Conservation (phyloP, 2,113 vertebrate species). For the Oriolus oriolus region DNA sequence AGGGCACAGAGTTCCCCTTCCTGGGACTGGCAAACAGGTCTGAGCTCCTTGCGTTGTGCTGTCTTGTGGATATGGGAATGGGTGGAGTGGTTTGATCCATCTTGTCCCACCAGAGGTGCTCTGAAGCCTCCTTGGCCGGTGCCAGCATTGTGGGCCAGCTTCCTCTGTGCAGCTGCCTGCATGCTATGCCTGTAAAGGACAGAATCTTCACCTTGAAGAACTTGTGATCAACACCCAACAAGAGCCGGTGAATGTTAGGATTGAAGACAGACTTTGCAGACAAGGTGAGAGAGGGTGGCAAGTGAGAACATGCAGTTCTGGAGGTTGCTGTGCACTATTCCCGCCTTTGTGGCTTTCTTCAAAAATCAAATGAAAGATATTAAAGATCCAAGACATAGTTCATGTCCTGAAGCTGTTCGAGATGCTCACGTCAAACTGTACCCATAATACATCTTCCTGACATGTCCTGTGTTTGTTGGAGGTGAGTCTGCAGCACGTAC, state of each 20-base stretch:
- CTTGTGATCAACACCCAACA: background rate
- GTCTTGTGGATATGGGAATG: background rate
- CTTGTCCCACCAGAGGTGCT: background rate
- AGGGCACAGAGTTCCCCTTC: background rate
- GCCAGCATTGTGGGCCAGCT: background rate
- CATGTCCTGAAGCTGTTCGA: background rate
- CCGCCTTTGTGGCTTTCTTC: background rate
- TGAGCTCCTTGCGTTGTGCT: background rate
- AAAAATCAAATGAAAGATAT: background rate
- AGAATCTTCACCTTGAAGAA: constrained; percentile 42
- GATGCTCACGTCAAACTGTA: background rate
- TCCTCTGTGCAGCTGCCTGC: background rate
- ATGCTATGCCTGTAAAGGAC: background rate
- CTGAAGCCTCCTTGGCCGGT: background rate
- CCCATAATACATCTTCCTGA: background rate
- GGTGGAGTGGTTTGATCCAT: background rate
- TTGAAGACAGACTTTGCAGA: background rate
- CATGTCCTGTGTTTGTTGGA: fast-evolving
- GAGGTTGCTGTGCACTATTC: background rate
- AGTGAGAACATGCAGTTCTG: constrained; percentile 24
- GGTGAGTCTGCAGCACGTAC: background rate
- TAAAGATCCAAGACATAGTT: background rate
- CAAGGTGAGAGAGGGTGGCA: background rate
- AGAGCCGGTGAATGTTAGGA: background rate
- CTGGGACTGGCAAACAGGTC: background rate